Conservation (phyloP, 2,797 vertebrate species). For the Dicrostonyx torquatus region DNA sequence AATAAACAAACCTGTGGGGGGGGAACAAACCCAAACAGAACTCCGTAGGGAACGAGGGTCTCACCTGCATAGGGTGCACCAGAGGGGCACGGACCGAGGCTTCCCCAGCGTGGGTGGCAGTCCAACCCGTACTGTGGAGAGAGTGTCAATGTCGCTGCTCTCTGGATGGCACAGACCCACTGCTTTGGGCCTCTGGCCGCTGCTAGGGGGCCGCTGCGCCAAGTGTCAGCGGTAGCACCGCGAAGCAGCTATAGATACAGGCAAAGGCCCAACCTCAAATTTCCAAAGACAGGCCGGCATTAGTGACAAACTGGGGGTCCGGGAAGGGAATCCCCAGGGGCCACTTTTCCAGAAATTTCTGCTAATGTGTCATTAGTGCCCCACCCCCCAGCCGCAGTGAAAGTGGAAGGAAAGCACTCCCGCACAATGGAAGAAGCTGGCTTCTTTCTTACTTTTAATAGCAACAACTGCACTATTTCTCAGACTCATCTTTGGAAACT, state of each 20-base stretch:
- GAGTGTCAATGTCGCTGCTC: background rate
- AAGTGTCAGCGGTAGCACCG: conserved; percentile 68
- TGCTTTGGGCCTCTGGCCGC: background rate
- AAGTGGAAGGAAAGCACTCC: conserved; percentile 58
- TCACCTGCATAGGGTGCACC: conserved; percentile 72
- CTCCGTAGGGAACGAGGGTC: conserved; percentile 63
- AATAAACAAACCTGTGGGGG: conserved; percentile 84
- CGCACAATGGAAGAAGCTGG: conserved; percentile 23
- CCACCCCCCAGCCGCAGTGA: conserved; percentile 64
- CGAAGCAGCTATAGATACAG: conserved; percentile 43
- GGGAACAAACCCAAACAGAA: conserved; percentile 77
- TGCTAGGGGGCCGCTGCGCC: conserved; percentile 46
- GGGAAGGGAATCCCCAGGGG: conserved; percentile 58
- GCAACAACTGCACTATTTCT: background rate
- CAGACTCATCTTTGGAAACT: background rate
- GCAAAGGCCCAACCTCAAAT: conserved; percentile 66
- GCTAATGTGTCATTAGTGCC: conserved; percentile 15
- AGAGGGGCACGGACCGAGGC: background rate
- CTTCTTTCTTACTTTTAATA: conserved; percentile 27
- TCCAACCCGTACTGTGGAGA: background rate
- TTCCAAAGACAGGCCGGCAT: conserved; percentile 67
- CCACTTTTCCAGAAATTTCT: conserved; percentile 78
- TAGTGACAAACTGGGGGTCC: conserved; percentile 58
- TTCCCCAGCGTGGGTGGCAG: conserved; percentile 67
- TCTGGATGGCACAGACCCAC: background rate